Evolutionary conservation across 2,888 invertebrate species (phyloP), one percentile per base, ranked within the genome.

Genomic region (Ophion costatus): DNA sequence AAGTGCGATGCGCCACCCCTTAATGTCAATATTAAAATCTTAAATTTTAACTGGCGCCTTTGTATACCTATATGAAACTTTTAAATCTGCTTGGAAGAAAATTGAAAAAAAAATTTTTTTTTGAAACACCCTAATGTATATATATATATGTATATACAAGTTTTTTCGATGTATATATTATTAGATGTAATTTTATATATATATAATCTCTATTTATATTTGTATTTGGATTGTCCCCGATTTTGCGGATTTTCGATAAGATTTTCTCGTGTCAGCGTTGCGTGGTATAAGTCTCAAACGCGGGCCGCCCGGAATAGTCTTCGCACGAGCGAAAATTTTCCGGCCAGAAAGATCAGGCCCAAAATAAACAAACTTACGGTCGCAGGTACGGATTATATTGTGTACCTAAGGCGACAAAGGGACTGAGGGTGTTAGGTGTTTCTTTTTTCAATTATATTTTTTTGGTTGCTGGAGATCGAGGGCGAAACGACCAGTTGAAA

Each of bases 201-300:
- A 45, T 64, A 64, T 51, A 24, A 7, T 64, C 14, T 9, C 51
- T 45, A 10, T 45, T 45, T 51, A 51, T 51, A 14, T 14, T 51
- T 51, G 17, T 14, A 3, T 51, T 14, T 51, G 51, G 17, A 3
- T 51, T 11, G 11, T 51, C 17, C 17, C 17, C 42, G 29, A 45
- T 74, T 74, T 42, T 24, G 14, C 45, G 29, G 63, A 64, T 73
- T 51, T 38, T 20, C 61, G 61, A 74, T 63, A 74, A 63, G 61
- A 61, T 42, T 45, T 38, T 74, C 51, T 61, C 11, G 7, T 17
- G 9, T n/a, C n/a, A 9, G 11, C 24, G 71, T 57, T 14, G 33
- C n/a, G 45, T 29, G 29, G 22, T 17, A 56, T n/a, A 7, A n/a
- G 56, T n/a, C 29, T 56, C n/a, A 20, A 56, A 56, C 56, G 7